Base-by-base conservation (phyloP, 2,888 invertebrate species). In the Tetragonula carbonaria region DNA sequence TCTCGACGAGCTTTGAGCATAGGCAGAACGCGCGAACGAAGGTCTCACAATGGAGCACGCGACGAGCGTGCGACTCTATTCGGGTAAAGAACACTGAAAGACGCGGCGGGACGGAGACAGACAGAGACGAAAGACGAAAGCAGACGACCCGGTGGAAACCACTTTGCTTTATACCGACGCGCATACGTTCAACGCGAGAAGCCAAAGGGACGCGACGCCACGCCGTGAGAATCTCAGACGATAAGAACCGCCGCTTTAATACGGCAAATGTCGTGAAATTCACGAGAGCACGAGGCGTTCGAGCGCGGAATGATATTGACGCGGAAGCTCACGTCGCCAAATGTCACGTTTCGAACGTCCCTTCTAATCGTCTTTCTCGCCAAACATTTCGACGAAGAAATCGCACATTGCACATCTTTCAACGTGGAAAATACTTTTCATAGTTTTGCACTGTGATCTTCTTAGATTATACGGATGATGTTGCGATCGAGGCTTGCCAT, bases 11-110 rank as follows among this genome's bases (percentile, higher is more conserved):
- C 59, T 33, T 18, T 13, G 55, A 57, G 63, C 67, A 50, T 63
- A 38, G 51, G 45, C 28, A 51, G 11, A 62, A 79, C 68, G 57
- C 70, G 59, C 33, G 23, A 59, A 67, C n/a, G 68, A 62, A 45
- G 50, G 62, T 79, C 45, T 74, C 71, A 79, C 74, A 77, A 82
- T 82, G 67, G 74, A 67, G 73, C 59, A 59, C 63, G 74, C 78
- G 71, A 66, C 78, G 71, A 66, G 80, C 63, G 66, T 67, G 77
- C 63, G 72, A 78, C 80, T 86, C 80, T 78, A 85, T 86, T 85
- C 59, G 68, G 75, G 80, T 86, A 78, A 86, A 83, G 83, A 86
- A 83, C 80, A 73, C 68, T 67, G 81, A 65, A 66, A 63, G n/a
- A 62, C 65, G 72, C 57, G 11, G 23, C 28, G 70, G 51, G 51